Base-by-base conservation (phyloP, 1,140 invertebrate genomes). In the Diachasma alloeum region DNA sequence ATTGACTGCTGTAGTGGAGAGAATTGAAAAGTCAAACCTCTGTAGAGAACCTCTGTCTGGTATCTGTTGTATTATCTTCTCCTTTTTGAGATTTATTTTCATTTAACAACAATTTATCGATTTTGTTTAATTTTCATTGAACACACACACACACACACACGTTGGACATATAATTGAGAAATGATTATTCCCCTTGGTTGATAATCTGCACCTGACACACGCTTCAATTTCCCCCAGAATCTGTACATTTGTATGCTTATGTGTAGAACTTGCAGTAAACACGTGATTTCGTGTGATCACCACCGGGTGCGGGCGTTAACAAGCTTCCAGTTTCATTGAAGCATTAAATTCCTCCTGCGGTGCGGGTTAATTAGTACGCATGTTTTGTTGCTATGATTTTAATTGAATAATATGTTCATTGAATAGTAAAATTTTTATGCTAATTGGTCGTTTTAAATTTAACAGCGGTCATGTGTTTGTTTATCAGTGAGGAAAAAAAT, bases 291-390 rank as follows among this genome's bases (percentile, higher is more conserved):
- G 59, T 63, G 59, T 63, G 59, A 63, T 63, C 59, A 31, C 59
- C 59, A 63, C 59, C 22, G 22, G 59, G 59, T 63, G 59, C 59
- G 59, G 59, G 59, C 9, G 59, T 63, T 63, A 63, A 63, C 59
- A 63, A 63, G 59, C 59, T 63, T 63, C 59, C 22, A 63, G 59
- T 63, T 63, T 63, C 59, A 63, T 63, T 63, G 59, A 63, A 26
- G 59, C 59, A 15, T 63, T 63, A 63, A 63, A 63, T 63, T 63
- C 24, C 59, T 63, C 59, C 19, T 63, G 59, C 59, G 24, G 59
- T 31, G 59, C 4, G 22, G 1, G 59, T 53, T 26, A 63, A 63
- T 63, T 63, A 63, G 11, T 63, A 19, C 59, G 24, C 24, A 24
- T 26, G 15, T 56, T n/a, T 31, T 26, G 59, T 63, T 24, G 22